Evolutionary conservation across 1,140 invertebrate genomes (phyloP), one percentile per base, ranked within the genome.

Genomic region (Pseudachorutes palmiensis): DNA sequence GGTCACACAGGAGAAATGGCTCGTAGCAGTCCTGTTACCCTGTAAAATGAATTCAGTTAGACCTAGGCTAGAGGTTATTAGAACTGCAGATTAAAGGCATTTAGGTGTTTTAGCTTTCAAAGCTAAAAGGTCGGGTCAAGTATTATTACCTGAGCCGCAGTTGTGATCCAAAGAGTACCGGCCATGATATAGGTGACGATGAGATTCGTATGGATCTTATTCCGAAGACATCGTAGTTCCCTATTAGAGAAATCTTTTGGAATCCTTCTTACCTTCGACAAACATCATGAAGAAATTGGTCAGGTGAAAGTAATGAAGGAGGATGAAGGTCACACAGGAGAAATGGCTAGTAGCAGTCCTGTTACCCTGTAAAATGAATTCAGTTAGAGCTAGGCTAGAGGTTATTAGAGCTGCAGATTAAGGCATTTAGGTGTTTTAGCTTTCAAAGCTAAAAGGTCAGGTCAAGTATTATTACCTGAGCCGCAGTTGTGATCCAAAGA

Each of bases 281-380:
- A 97, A 91, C 93, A 97, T 97, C 94, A 94, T 97, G 80, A 94
- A 96, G 79, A 95, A 97, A 77, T 92, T 96, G 1, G 92, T 93
- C 57, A 92, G 81, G 76, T 92, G 89, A 75, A 94, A 91, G 78
- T 95, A 97, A 77, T 92, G 90, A 73, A 90, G 85, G 36, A 93
- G 78, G 30, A 85, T 81, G 66, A 89, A 82, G 76, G 88, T 90
- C 59, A 84, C 84, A 61, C 67, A 65, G 41, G 72, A 63, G 1
- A 83, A 81, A 69, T 83, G 80, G 70, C 87, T 83, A 31, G 82
- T 80, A 70, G 45, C 36, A 55, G 9, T 55, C 2, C 14, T 31
- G 9, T 84, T 82, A 65, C 83, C 79, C 24, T 55, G 51, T 3
- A 22, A 55, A 5, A 45, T 45, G 9, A 19, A 45, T 19, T 45